Evolutionary conservation across 2,113 vertebrate genomes (phyloP).

Genomic region (Zosterops japonicus): DNA sequence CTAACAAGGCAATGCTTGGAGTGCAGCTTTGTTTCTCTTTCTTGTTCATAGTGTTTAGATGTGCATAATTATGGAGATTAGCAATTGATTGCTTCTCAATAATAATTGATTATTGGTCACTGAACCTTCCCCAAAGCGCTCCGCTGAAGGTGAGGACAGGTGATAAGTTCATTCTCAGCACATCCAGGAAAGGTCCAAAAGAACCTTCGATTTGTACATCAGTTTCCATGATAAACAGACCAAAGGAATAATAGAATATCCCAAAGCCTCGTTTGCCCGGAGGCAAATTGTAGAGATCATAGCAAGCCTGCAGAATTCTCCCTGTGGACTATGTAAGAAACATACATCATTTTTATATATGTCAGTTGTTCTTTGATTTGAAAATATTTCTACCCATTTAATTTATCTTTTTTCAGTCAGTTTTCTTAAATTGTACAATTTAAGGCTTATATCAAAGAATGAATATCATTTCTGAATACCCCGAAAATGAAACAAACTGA

Average conservation of each 20-base stretch:
- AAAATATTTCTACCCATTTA: constrained; percentile 83
- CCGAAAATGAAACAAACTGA: constrained; percentile 76
- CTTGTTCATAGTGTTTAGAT: constrained; percentile 91
- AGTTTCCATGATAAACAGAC: constrained; percentile 86
- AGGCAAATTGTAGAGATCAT: constrained; percentile 86
- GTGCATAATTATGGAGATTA: constrained; percentile 97
- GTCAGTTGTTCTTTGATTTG: constrained; percentile 83
- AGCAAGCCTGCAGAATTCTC: constrained; percentile 80
- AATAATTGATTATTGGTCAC: constrained; percentile 88
- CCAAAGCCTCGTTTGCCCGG: constrained; percentile 81
- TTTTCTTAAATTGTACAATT: constrained; percentile 81
- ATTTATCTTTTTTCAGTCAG: constrained; percentile 80
- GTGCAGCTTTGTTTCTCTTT: constrained; percentile 91
- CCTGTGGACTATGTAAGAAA: constrained; percentile 81
- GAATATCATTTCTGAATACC: constrained; percentile 70
- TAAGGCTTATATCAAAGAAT: constrained; percentile 74
- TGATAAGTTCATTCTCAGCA: constrained; percentile 74
- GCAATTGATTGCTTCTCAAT: constrained; percentile 89
- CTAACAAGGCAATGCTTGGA: constrained; percentile 84
- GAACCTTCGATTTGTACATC: constrained; percentile 82
- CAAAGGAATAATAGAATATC: constrained; percentile 82
- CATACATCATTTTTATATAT: constrained; percentile 86
- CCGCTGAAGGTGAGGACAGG: constrained; percentile 77
- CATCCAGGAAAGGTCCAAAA: constrained; percentile 66
- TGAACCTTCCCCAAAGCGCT: constrained; percentile 77